A percentile compares a stretch with the other conserved stretches of the same genome.
These are phyloP conservation scores for Saguinus imperator DNA, from an alignment of 2,113 vertebrate genomes.

Conservation along the genomic window DNA sequence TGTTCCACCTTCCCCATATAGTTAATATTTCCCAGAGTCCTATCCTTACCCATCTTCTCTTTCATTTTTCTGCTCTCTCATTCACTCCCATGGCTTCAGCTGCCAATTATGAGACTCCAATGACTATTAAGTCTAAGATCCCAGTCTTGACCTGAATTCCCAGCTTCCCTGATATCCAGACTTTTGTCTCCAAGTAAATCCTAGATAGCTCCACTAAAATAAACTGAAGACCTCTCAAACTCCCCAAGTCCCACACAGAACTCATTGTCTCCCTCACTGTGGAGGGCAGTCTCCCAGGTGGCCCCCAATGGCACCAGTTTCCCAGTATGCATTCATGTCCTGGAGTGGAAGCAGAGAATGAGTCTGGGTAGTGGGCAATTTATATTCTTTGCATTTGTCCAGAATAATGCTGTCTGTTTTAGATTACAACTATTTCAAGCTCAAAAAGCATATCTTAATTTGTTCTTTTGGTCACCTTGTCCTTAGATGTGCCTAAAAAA, in stretches of 20 bases:
- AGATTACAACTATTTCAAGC: neutral
- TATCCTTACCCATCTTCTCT: neutral
- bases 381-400: neutral
- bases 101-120: neutral
- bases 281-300: neutral
- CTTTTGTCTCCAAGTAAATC: neutral
- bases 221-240: neutral
- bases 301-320: rapidly evolving
- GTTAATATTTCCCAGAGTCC: neutral
- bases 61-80: neutral
- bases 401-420: neutral
- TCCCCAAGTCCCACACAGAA: neutral
- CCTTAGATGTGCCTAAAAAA: neutral
- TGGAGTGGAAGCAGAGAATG: neutral
- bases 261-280: neutral
- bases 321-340: neutral
- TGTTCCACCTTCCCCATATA: neutral
- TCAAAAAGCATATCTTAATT: neutral
- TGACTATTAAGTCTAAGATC: neutral
- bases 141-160: neutral
- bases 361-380: neutral
- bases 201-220: neutral
- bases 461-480: neutral
- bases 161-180: neutral
- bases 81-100: neutral